Evolutionary conservation across 2,888 invertebrate genomes (phyloP), one percentile per base, ranked within the genome.

Genomic region (Alviniconcha strummeri): DNA sequence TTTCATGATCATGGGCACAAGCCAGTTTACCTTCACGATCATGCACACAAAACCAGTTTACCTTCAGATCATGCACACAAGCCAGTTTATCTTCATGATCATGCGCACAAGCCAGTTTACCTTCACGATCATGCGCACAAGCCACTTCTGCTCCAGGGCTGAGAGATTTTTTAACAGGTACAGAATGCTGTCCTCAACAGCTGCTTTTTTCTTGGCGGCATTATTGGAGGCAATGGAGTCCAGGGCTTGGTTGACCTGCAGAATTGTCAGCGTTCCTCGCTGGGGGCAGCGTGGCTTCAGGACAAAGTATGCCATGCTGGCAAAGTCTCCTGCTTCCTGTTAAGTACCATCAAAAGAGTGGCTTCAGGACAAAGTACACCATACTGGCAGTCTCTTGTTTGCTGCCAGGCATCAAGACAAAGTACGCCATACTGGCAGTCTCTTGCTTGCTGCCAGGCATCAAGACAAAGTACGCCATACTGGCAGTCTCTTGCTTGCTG

Each of bases 1-100:
- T 36, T 74, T 15, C 13, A 74, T n/a, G 74, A 74, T 11, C 4
- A 19, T n/a, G 17, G 13, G 17, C 36, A 19, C 36, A 36, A 36
- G 17, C n/a, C 64, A 64, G 8, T 69, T 69, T 84, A 97, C 96
- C 94, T 98, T 98, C 17, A 99, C 94, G 79, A 99, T 95, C 82
- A 98, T 96, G 82, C 98, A 95, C 8, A 98, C 96, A 52, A 98
- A 98, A 95, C 98, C 98, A 99, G 94, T 97, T 98, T 87, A 97
- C 95, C 92, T 98, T 97, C 17, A 95, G 92, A 36, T 36, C 36
- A 36, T 36, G 36, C 36, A 36, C 36, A 36, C 36, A 36, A 36
- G 36, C 36, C 36, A 36, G 36, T 36, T 36, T 36, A 36, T 3
- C 36, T 74, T 15, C 13, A 74, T 2, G 74, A 74, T 11, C 74